These are phyloP conservation scores for Rhizomys pruinosus DNA, from an alignment of 2,113 vertebrate genomes.

Conservation along the genomic window DNA sequence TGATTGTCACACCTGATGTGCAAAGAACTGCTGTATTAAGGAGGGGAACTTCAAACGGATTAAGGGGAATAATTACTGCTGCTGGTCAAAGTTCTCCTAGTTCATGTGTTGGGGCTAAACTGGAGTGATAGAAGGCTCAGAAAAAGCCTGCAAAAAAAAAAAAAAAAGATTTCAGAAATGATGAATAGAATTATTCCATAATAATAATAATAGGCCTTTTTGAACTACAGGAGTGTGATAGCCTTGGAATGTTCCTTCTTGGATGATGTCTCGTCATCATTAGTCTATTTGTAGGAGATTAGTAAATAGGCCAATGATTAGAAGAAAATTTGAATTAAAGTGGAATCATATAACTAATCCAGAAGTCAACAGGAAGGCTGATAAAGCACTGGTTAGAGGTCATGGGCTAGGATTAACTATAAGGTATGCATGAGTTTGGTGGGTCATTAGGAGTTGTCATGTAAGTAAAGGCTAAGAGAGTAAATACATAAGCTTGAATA, in stretches of 20 bases:
- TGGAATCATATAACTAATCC: background rate
- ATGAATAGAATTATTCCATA: background rate
- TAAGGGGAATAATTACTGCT: background rate
- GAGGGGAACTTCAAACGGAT: too few species aligned
- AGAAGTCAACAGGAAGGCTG: background rate
- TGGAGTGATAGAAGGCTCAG: too few species aligned
- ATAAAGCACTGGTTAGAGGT: background rate
- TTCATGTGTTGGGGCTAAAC: too few species aligned
- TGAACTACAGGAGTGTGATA: background rate
- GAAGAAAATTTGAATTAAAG: background rate
- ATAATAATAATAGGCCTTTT: background rate
- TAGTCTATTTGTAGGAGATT: too few species aligned
- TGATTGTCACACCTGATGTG: too few species aligned
- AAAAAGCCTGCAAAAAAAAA: background rate
- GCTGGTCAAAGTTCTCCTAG: too few species aligned
- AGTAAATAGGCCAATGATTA: background rate
- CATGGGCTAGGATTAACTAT: background rate
- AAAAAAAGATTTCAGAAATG: background rate
- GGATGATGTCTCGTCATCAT: too few species aligned
- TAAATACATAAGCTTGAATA: too few species aligned
- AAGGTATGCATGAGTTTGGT: background rate
- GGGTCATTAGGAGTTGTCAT: background rate
- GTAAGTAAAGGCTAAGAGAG: background rate
- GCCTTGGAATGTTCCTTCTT: too few species aligned
- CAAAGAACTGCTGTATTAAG: too few species aligned